Base-by-base conservation (phyloP, 2,113 vertebrate species). In the Onychostruthus taczanowskii region DNA sequence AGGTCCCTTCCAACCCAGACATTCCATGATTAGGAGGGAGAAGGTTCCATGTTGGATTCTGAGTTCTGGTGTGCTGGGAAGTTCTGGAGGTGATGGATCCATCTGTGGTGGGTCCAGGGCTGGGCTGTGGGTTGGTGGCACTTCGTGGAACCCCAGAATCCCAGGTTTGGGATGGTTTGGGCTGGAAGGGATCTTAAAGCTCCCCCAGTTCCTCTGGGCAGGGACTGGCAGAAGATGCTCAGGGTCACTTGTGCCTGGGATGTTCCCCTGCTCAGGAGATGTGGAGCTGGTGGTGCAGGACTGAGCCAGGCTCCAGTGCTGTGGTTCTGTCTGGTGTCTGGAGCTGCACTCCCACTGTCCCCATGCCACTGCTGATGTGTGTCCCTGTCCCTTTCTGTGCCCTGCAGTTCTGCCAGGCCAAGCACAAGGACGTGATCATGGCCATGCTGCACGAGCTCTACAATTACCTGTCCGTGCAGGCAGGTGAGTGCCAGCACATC, bases 381-480 rank as follows among this genome's bases (percentile, higher is more conserved):
- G 64, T 86, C 72, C 59, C 69, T 77, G 52, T 80, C 77, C 91
- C 73, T 92, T 21, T 92, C 80, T 90, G 59, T 93, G 84, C 18
- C 76, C 95, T 89, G 31, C 97, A 98, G 98, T 98, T 98, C 97
- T 98, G 98, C 80, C 97, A 96, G 85, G 93, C 95, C 87, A 97
- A 98, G 94, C 97, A 98, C 89, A 98, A 97, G 96, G 97, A 98
- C 1, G 21, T 93, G 26, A 39, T 96, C 74, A 94, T 98, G 94
- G 95, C 95, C 2, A 16, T 98, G 89, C 96, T 98, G 91, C 97
- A 98, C 0, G 97, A 98, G 80, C 75, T 98, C 27, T 98, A 98
- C 95, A 98, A 85, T 89, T 98, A 98, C 97, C 96, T 98, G 95
- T 97, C 98, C 8, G 8, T 97, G 90, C 97, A 98, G 93, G 98